These are phyloP conservation scores for Euthynnus affinis DNA, from an alignment of 2,797 vertebrate species.

Conservation along the genomic window DNA sequence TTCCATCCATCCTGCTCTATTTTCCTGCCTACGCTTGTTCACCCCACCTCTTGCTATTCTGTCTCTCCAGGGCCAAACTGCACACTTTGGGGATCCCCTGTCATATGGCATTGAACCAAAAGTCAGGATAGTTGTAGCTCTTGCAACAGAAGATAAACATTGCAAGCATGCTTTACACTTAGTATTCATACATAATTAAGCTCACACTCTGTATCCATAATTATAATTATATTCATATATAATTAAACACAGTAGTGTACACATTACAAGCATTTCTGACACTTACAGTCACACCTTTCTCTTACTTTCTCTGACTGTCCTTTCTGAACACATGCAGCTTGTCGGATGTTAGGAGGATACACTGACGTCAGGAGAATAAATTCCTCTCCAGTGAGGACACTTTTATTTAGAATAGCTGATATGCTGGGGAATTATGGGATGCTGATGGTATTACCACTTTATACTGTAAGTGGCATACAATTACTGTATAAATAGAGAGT, in stretches of 20 bases:
- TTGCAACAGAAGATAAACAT: conserved; percentile 4
- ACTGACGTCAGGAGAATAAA: conserved; percentile 64
- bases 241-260: not conserved
- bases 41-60: conserved; percentile 37
- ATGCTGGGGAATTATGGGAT: conserved; percentile 64
- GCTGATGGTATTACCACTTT: conserved; percentile 65
- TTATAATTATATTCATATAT: not conserved
- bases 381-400: conserved; percentile 75
- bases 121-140: conserved; percentile 25
- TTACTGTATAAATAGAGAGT: conserved; percentile 66
- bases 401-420: conserved; percentile 75
- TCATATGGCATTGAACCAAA: conserved; percentile 58
- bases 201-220: not conserved
- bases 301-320: conserved; percentile 27
- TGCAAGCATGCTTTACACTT: not conserved
- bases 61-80: conserved; percentile 58
- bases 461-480: conserved; percentile 57
- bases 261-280: too few species aligned
- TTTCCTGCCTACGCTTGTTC: conserved; percentile 75
- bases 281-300: not conserved
- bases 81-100: conserved; percentile 63
- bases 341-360: conserved; percentile 62
- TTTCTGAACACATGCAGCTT: conserved; percentile 48
- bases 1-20: conserved; percentile 81
- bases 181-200: not conserved